These are phyloP conservation scores for Carlito syrichta DNA, from an alignment of 2,113 vertebrate genomes.

Conservation along the genomic window DNA sequence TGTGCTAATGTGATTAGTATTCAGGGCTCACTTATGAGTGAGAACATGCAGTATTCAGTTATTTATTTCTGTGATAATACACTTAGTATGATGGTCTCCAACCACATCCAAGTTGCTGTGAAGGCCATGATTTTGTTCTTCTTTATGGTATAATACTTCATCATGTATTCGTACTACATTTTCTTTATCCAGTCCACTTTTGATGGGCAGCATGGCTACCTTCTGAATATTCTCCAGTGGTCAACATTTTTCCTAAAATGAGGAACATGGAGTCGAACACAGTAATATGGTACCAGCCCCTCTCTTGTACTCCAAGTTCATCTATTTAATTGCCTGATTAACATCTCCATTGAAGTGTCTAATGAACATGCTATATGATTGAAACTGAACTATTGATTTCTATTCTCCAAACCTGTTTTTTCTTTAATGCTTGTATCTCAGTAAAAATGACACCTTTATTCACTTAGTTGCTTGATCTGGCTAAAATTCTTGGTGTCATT, in stretches of 20 bases:
- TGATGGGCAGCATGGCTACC: too few relatives aligned
- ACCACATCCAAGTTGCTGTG: too few relatives aligned
- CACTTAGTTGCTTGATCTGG: not conserved
- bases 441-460: not conserved
- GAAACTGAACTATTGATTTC: not conserved
- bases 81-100: too few relatives aligned
- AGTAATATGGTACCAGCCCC: not conserved
- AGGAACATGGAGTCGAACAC: not conserved
- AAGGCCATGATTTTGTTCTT: too few relatives aligned
- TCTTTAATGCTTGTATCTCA: not conserved
- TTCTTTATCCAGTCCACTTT: too few relatives aligned
- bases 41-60: too few relatives aligned
- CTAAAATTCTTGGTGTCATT: not conserved
- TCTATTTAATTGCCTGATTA: not conserved
- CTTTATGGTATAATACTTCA: too few relatives aligned
- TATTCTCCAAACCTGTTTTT: not conserved
- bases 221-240: not conserved
- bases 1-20: too few relatives aligned
- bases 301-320: not conserved
- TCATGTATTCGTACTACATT: too few relatives aligned
- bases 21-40: too few relatives aligned
- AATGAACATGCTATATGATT: not conserved
- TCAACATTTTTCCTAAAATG: not conserved
- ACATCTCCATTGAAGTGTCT: not conserved
- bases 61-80: too few relatives aligned